These are phyloP conservation scores for Cossypha niveicapilla DNA, from an alignment of 2,797 vertebrate genomes.

Conservation along the genomic window DNA sequence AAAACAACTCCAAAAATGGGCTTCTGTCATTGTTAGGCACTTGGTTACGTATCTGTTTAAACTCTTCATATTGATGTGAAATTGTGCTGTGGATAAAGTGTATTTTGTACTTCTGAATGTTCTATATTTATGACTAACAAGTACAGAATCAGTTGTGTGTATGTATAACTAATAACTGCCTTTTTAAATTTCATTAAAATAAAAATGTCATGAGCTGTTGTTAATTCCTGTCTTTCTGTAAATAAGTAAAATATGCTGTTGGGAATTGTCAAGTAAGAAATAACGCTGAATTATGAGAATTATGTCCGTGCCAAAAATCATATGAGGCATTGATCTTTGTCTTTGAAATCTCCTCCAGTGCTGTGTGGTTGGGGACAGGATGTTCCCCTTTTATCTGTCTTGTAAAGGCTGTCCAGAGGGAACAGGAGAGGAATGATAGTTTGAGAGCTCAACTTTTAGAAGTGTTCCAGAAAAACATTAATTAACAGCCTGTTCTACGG, in stretches of 20 bases:
- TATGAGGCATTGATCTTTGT: not conserved
- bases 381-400: not conserved
- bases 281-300: not conserved
- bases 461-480: not conserved
- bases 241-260: not conserved
- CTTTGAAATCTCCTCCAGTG: not conserved
- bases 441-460: not conserved
- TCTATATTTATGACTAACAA: constrained; percentile 77
- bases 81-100: constrained; percentile 73
- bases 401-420: not conserved
- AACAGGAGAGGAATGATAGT: not conserved
- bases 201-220: constrained; percentile 71
- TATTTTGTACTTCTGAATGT: constrained; percentile 77
- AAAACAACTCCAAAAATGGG: constrained; percentile 23
- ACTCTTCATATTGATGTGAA: constrained; percentile 71
- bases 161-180: constrained; percentile 77
- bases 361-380: not conserved
- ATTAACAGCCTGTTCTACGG: not conserved
- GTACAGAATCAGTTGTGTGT: constrained; percentile 71
- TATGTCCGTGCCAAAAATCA: not conserved
- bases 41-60: constrained; percentile 61
- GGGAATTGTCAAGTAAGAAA: not conserved
- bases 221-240: not conserved
- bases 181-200: constrained; percentile 79
- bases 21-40: constrained; percentile 48